Base-by-base conservation (phyloP, 37 sponge, comb jelly and placozoan species). In the Hexactinellida sp. region DNA sequence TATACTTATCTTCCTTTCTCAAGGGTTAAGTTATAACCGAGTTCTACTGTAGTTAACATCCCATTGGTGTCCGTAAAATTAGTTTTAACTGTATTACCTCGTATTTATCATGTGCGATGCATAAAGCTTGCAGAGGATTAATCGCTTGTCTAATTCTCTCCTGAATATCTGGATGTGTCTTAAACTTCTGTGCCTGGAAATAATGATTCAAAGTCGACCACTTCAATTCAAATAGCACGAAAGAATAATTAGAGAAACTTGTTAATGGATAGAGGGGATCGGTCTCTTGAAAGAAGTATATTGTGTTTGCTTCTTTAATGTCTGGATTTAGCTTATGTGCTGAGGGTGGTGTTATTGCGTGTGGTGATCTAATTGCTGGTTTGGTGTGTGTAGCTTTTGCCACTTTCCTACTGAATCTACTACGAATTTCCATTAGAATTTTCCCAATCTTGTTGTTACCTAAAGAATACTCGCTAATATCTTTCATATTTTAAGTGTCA, bases 351-450 rank as follows among this genome's bases (percentile, higher is more conserved):
- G 47, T 41, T 13, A 41, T 41, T 13, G 13, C 13, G 5, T 5
- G 13, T 16, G 13, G 47, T 16, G 47, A 41, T 13, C 13, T 41
- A 5, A 41, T 41, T 41, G 47, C 5, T 5, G 47, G 47, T 16
- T n/a, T n/a, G n/a, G n/a, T n/a, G n/a, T n/a, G n/a, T n/a, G n/a
- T n/a, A n/a, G n/a, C n/a, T n/a, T n/a, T n/a, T n/a, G n/a, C n/a
- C n/a, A n/a, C n/a, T n/a, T n/a, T n/a, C n/a, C n/a, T n/a, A n/a
- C 5, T 16, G 47, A 10, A 28, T n/a, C 30, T 28, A 5, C 34
- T 63, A 63, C 76, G 76, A 28, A 63, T 63, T n/a, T 63, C 76
- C 76, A 63, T 63, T 63, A 63, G 13, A 7, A 63, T 63, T 63
- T 63, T 63, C 25, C 76, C 76, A 25, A 63, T 63, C 30, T 23